Evolutionary conservation across 2,888 invertebrate genomes (phyloP), one percentile per base, ranked within the genome.

Genomic region (Spialia ferax): DNA sequence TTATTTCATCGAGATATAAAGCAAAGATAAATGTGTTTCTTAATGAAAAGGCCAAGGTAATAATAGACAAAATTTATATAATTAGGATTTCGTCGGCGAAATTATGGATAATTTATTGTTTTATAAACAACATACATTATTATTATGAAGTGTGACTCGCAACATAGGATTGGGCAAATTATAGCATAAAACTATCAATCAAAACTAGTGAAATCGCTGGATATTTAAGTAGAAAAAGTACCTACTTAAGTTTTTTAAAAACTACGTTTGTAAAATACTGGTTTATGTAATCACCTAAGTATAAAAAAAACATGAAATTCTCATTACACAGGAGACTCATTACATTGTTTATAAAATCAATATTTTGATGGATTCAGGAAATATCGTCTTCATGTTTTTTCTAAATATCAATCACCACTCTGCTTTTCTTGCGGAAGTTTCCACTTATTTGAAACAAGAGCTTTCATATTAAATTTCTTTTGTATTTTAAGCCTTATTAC

Each of bases 41-140:
- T 93, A 93, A 92, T 93, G 91, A 90, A 89, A 91, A 91, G 91
- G 92, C 90, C 89, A 92, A 88, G 87, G 75, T 20, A 75, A 77
- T 78, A 79, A 79, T 80, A 78, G 69, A 55, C 70, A 23, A 72
- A 84, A 90, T 89, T 77, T 72, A 71, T 89, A 79, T 93, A 75
- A 93, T 93, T 89, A 89, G 72, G 72, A 79, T 91, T 88, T 93
- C 92, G 80, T 71, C 91, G 73, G 63, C 70, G 81, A 79, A 76
- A 89, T 85, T 77, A 70, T 56, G 70, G 63, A 73, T 79, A 83
- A 93, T 89, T 88, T 93, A 93, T 93, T 83, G 91, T 84, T 89
- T 89, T 90, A 77, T 88, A 90, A 91, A 89, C 75, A 89, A 85
- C 80, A 80, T 77, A 78, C 73, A 68, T 79, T 35, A 50, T 42